Evolutionary conservation across 2,113 vertebrate species (phyloP), one percentile per base, ranked within the genome.

Genomic region (Syngnathus scovelli): DNA sequence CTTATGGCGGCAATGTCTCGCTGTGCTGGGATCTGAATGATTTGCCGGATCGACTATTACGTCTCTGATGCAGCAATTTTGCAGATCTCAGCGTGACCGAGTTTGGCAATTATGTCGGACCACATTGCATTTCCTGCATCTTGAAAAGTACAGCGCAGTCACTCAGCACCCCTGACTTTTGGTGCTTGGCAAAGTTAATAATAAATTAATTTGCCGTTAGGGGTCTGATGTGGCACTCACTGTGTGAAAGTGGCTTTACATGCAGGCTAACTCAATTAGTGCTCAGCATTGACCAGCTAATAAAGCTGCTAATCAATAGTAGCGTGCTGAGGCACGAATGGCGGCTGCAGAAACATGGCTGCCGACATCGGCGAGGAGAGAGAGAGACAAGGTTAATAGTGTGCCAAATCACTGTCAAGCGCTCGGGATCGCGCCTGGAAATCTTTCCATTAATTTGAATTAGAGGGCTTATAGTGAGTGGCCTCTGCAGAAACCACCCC

Each of bases 371-470:
- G 72, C 39, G 75, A 43, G 64, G 72, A 54, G 71, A 58, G 58
- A 60, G 59, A 62, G 68, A 83, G 66, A 13, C 80, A 73, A 4
- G n/a, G 89, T 78, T 89, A 83, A 89, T 90, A 89, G 89, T 76
- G 81, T 75, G 80, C 81, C 44, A 15, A 13, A 41, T 71, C 90
- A 77, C 82, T 79, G 52, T 70, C 66, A 78, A 39, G 61, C 67
- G 44, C 72, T 66, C 64, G 59, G 82, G 89, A 91, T 92, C 91
- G 86, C 81, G 77, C 64, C 78, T 70, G 69, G 77, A 85, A 83
- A 87, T 89, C 83, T 84, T 10, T 38, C 86, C 81, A 90, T 91
- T 87, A 76, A 83, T 44, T 87, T 70, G 92, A 88, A 83, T 83
- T 77, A 80, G 67, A 74, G 80, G 41, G 58, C 27, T 11, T 48